phyloP scores from a whole-genome alignment of 2,113 vertebrate species.

The Sinocyclocheilus rhinocerous region DNA sequence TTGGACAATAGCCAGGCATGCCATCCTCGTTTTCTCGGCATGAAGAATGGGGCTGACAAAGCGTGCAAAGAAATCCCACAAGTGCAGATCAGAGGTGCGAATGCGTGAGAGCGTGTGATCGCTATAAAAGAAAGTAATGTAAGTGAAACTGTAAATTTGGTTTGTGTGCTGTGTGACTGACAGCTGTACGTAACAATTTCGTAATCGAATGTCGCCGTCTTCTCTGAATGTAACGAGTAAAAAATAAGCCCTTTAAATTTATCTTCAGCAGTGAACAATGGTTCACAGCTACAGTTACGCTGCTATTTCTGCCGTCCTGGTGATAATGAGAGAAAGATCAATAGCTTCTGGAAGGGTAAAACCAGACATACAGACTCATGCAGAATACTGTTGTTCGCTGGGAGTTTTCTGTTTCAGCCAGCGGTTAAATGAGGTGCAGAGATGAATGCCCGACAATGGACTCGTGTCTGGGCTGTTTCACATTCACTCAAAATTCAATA shows the following conservation, averaged over 20 bases:
- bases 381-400: conserved; percentile 9
- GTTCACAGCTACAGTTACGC: conserved; percentile 9
- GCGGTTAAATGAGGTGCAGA: conserved; percentile 52
- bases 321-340: conserved; percentile 58
- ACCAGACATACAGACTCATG: conserved; percentile 6
- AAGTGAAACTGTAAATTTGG: neutral
- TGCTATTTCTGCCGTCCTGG: conserved; percentile 28
- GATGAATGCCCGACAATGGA: conserved; percentile 32
- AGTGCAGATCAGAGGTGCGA: neutral
- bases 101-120: neutral
- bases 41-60: conserved; percentile 2
- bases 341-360: conserved; percentile 37
- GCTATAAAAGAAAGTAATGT: neutral
- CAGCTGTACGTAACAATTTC: neutral
- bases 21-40: conserved; percentile 2
- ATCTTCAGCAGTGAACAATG: conserved; percentile 8
- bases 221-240: neutral
- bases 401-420: conserved; percentile 5
- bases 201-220: neutral
- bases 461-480: conserved; percentile 19
- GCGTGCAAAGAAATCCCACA: conserved; percentile 24
- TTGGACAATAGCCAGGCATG: conserved; percentile 2
- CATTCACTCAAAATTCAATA: conserved; percentile 34
- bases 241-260: neutral
- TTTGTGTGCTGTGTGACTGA: neutral